phyloP scores from a whole-genome alignment of 2,888 invertebrate genomes.

The Epinotia brunnichana region DNA sequence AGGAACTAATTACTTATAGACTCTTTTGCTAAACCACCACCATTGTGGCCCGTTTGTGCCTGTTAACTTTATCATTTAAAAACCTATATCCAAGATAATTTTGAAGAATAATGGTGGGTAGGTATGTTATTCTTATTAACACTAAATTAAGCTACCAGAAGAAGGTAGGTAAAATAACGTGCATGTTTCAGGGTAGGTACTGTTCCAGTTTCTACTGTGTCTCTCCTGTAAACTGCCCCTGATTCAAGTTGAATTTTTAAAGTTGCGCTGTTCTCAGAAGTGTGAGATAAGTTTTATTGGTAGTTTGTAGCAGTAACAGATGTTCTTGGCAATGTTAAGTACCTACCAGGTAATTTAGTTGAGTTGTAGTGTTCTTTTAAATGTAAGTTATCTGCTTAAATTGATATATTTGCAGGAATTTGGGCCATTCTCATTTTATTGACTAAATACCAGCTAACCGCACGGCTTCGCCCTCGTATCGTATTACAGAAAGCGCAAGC shows the following conservation, averaged over 20 bases:
- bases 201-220: neutral
- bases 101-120: too few relatives aligned
- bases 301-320: constrained; percentile 19
- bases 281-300: constrained; percentile 28
- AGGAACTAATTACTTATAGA: too few relatives aligned
- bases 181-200: neutral
- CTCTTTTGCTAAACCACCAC: too few relatives aligned
- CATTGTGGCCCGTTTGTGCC: too few relatives aligned
- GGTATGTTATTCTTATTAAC: too few relatives aligned
- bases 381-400: neutral
- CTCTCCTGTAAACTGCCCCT: constrained; percentile 26
- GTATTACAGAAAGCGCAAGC: too few relatives aligned
- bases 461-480: too few relatives aligned
- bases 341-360: neutral
- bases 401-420: neutral
- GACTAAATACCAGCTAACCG: neutral
- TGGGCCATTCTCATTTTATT: neutral
- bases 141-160: too few relatives aligned
- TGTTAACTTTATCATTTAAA: too few relatives aligned
- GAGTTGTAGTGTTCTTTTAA: neutral
- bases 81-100: too few relatives aligned
- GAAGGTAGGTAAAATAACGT: too few relatives aligned
- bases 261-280: constrained; percentile 32
- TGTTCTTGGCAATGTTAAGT: constrained; percentile 12
- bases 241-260: constrained; percentile 38